Percentiles rank a stretch among this genome's conserved stretches.
Conservation (phyloP, 2,888 invertebrate species). For the Hyles lineata region DNA sequence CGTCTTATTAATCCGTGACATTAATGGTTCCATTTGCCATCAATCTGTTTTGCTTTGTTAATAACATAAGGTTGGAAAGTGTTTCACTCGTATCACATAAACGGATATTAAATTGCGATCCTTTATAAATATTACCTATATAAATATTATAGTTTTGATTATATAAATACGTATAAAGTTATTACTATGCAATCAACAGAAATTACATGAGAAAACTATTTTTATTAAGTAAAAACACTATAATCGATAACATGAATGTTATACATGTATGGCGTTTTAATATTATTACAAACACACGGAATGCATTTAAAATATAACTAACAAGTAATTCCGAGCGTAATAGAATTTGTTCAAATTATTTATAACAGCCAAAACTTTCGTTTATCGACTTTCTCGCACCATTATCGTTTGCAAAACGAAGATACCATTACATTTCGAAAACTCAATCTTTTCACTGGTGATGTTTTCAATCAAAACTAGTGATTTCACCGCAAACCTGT, state of each 20-base stretch:
- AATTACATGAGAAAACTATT: slow-evolving; percentile 16
- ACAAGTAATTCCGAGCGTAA: slow-evolving; percentile 12
- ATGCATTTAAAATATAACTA: slow-evolving; percentile 5
- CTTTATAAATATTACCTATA: background rate
- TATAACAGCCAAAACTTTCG: slow-evolving; percentile 26
- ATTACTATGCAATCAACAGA: background rate
- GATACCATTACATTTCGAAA: slow-evolving; percentile 23
- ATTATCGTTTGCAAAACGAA: slow-evolving; percentile 22
- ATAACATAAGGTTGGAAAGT: background rate
- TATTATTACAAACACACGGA: background rate
- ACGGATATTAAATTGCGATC: background rate
- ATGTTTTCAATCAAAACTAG: slow-evolving; percentile 15
- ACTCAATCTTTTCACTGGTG: slow-evolving; percentile 14
- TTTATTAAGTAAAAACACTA: background rate
- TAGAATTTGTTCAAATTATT: slow-evolving; percentile 23
- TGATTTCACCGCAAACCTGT: slow-evolving; percentile 18
- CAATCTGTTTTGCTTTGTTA: background rate
- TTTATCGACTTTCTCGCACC: slow-evolving; percentile 17
- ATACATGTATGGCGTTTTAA: background rate
- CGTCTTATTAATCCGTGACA: background rate
- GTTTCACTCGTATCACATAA: background rate
- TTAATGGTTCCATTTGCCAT: background rate
- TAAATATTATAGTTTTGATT: background rate
- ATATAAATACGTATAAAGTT: background rate
- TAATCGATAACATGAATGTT: slow-evolving; percentile 7